Conservation (phyloP, 2,797 vertebrate species). For the Cryptoprocta ferox region DNA sequence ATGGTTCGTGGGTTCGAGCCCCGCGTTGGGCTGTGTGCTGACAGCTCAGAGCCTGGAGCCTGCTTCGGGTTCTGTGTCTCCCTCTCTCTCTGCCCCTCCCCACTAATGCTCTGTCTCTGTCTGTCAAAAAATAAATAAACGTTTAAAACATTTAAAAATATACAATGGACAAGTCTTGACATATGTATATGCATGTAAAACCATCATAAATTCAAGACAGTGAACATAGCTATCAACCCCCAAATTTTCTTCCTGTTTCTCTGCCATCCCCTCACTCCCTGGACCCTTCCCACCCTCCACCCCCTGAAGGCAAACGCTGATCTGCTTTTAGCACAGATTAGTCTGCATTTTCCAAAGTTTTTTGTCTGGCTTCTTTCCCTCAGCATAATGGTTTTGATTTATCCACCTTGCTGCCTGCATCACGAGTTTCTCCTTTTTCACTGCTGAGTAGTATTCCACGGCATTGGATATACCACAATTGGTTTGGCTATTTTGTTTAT, state of each 20-base stretch:
- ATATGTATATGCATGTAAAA: background rate
- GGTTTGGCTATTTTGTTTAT: background rate
- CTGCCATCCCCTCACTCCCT: background rate
- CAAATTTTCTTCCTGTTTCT: background rate
- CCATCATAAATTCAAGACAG: background rate
- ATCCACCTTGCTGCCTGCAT: background rate
- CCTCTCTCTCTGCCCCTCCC: too few relatives aligned
- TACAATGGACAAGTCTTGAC: background rate
- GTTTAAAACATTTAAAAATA: too few relatives aligned
- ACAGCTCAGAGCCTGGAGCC: too few relatives aligned
- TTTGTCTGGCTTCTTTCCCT: background rate
- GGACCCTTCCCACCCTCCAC: background rate
- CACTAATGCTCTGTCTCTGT: too few relatives aligned
- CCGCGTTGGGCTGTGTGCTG: too few relatives aligned
- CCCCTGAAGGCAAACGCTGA: background rate
- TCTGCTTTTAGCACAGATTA: background rate
- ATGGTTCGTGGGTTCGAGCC: too few relatives aligned
- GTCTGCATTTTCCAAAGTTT: background rate
- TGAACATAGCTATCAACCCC: background rate
- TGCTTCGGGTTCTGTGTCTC: too few relatives aligned
- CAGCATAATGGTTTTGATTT: background rate
- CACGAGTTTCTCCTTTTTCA: background rate
- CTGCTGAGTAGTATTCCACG: background rate
- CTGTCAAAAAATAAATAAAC: too few relatives aligned
- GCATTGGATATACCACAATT: accelerated